Conservation (phyloP, 2,113 vertebrate genomes). For the Genyomyrus donnyi region DNA sequence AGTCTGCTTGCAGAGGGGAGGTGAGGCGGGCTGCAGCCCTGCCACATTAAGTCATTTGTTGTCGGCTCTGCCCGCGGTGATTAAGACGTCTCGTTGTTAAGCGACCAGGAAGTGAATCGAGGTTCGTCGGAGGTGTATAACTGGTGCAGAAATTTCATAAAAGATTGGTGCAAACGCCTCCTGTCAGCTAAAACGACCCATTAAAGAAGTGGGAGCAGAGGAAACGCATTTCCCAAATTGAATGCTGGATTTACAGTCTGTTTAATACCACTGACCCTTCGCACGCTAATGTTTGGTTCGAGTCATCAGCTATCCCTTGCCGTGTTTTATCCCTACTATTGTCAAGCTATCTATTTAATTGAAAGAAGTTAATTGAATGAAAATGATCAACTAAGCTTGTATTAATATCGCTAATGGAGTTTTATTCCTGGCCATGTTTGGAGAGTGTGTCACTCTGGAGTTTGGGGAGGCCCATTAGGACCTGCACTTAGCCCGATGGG, state of each 20-base stretch:
- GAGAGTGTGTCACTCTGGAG: slow-evolving; percentile 91
- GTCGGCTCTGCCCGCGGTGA: slow-evolving; percentile 18
- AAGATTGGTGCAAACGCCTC: slow-evolving; percentile 69
- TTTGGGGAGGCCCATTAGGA: slow-evolving; percentile 97
- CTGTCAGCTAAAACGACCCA: slow-evolving; percentile 89
- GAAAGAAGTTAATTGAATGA: slow-evolving; percentile 99
- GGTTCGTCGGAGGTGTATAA: slow-evolving; percentile 27
- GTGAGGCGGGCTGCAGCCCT: slow-evolving; percentile 42
- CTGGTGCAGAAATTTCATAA: slow-evolving; percentile 51
- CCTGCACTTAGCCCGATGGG: slow-evolving; percentile 99
- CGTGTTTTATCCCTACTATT: slow-evolving; percentile 98
- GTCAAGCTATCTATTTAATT: slow-evolving; percentile 99
- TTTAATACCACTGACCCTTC: slow-evolving; percentile 82
- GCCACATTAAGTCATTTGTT: slow-evolving; percentile 31
- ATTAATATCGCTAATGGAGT: slow-evolving; percentile 99
- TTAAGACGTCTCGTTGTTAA: slow-evolving; percentile 36
- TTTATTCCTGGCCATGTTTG: slow-evolving; percentile 98
- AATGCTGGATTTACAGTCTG: slow-evolving; percentile 95
- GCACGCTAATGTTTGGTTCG: slow-evolving; percentile 87
- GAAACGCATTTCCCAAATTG: slow-evolving; percentile 97
- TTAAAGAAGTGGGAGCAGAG: slow-evolving; percentile 84
- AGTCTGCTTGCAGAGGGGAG: slow-evolving; percentile 49
- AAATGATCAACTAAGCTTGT: slow-evolving; percentile 99
- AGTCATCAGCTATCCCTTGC: slow-evolving; percentile 87
- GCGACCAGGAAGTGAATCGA: slow-evolving; percentile 40